A percentile compares a stretch with the other conserved stretches of the same genome.
Evolutionary conservation across 1,140 invertebrate species (phyloP).

Genomic region (Hyposmocoma kahamanoa): DNA sequence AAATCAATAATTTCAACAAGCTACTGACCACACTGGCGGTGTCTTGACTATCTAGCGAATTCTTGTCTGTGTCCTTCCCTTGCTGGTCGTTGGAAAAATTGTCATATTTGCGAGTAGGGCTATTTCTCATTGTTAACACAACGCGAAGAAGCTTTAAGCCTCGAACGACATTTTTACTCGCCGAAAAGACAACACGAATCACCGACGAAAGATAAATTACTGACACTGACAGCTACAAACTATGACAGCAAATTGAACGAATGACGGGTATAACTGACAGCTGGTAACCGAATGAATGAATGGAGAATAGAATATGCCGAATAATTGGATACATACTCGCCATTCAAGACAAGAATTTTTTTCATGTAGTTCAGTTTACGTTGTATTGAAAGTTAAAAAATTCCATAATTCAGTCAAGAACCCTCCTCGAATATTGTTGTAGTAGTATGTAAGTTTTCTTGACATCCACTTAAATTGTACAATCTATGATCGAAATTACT

Average conservation of each 20-base stretch:
- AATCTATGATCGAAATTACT: too few relatives aligned
- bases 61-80: conserved; percentile 64
- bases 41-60: conserved; percentile 69
- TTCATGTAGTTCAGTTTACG: too few relatives aligned
- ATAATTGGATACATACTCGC: not conserved
- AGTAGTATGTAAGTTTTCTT: too few relatives aligned
- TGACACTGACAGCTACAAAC: conserved; percentile 17
- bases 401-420: too few relatives aligned
- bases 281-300: not conserved
- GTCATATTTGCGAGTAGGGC: conserved; percentile 70
- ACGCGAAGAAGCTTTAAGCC: conserved; percentile 44
- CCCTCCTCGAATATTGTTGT: too few relatives aligned
- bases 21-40: conserved; percentile 69
- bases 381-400: too few relatives aligned
- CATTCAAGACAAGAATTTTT: too few relatives aligned
- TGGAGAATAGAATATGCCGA: too few relatives aligned
- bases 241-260: conserved; percentile 2
- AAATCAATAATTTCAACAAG: conserved; percentile 67
- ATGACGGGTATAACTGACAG: not conserved
- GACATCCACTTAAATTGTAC: too few relatives aligned
- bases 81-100: conserved; percentile 62
- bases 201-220: conserved; percentile 36
- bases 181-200: conserved; percentile 43
- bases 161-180: conserved; percentile 54
- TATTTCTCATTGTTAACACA: conserved; percentile 70